A percentile compares a stretch with the other conserved stretches of the same genome.
These are phyloP conservation scores for Pelobates cultripes DNA, from an alignment of 2,797 vertebrate genomes.

Conservation along the genomic window DNA sequence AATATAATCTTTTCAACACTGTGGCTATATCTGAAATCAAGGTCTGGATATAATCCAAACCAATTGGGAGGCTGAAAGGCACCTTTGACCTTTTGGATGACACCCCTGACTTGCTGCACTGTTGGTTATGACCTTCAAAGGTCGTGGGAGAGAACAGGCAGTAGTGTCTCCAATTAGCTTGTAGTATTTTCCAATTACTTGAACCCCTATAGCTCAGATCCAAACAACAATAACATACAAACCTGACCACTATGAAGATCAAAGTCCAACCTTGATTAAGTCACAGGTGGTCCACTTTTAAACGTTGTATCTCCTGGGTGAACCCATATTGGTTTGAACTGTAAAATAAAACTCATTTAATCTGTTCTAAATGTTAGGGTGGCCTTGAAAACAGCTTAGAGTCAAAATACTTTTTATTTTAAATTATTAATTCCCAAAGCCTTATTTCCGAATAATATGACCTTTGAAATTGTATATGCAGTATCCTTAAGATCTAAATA, in stretches of 20 bases:
- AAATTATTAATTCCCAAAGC: too few species aligned
- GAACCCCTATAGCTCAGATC: slow-evolving; percentile 51
- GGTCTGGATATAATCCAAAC: slow-evolving; percentile 56
- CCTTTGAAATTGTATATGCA: too few species aligned
- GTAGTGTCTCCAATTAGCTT: slow-evolving; percentile 48
- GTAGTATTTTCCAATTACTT: slow-evolving; percentile 46
- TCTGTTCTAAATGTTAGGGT: background rate
- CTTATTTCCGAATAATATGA: too few species aligned
- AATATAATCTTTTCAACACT: slow-evolving; percentile 9
- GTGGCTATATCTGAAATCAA: slow-evolving; percentile 31
- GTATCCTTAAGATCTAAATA: too few species aligned
- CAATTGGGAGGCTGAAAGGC: slow-evolving; percentile 42
- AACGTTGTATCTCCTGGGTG: slow-evolving; percentile 3
- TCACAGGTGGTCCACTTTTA: slow-evolving; percentile 33
- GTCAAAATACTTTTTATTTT: background rate
- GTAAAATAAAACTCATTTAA: slow-evolving; percentile 4
- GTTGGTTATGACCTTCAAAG: slow-evolving; percentile 48
- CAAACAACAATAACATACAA: slow-evolving; percentile 39
- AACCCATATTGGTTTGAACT: slow-evolving; percentile 14
- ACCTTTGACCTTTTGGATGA: slow-evolving; percentile 51
- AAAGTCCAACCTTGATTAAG: slow-evolving; percentile 29
- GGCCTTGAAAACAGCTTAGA: background rate
- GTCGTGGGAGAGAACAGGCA: slow-evolving; percentile 48
- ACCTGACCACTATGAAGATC: slow-evolving; percentile 41
- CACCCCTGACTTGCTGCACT: slow-evolving; percentile 46